Evolutionary conservation across 1,140 invertebrate genomes (phyloP), one percentile per base, ranked within the genome.

Genomic region (Hycleus phaleratus): DNA sequence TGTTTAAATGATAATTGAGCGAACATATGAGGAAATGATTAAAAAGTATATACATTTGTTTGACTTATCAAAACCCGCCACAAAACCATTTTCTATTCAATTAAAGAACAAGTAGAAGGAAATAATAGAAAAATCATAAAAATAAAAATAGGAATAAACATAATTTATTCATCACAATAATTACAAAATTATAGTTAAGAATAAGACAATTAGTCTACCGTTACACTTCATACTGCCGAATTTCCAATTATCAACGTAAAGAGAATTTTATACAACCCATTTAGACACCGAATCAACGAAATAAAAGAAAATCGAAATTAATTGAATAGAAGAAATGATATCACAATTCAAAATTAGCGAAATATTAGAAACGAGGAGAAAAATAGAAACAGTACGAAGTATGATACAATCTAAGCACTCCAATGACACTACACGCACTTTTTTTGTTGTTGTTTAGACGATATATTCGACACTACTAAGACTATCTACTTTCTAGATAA

Each of bases 371-470:
- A 32, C 4, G 32, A 42, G 10, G 40, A 42, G 10, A 0, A 42
- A 42, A 42, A 42, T 42, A 11, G 9, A 50, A 56, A 65, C 60
- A 67, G 65, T 67, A 69, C 61, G 62, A 69, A 66, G 66, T 54
- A 58, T 64, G 64, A 59, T 59, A 67, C 65, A 62, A 57, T 68
- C 63, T 68, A 71, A 69, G 66, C 69, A 67, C 66, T 69, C 62
- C 69, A 69, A 61, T 65, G 63, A 70, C 58, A 71, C 70, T 72
- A 72, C 69, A 70, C 68, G 65, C 68, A 67, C 57, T 65, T 67
- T 70, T 66, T 67, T 32, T 4, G 4, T 32, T 4, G 32, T 32
- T 56, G 49, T 55, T 62, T 62, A 63, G 58, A 66, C 56, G 58
- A 68, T 66, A 69, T 69, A 70, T 66, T 69, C 64, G 64, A 69